Evolutionary conservation across 2,113 vertebrate species (phyloP), one percentile per base, ranked within the genome.

Genomic region (Rhinopomastus cyanomelas): DNA sequence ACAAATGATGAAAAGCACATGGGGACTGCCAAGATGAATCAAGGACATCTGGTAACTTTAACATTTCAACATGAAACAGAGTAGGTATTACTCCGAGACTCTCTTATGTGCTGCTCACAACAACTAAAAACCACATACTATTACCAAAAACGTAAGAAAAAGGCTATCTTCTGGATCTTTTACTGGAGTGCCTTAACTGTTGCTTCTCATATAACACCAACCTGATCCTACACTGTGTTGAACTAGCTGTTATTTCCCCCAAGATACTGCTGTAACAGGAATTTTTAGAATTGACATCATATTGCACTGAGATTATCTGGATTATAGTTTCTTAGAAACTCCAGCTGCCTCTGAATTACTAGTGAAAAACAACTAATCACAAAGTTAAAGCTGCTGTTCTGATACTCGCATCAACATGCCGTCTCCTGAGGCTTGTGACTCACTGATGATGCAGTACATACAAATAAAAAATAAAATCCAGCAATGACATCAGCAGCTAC

Each of bases 41-140:
- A 91, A 94, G 84, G 92, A 87, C 48, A 93, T 86, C 79, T 96
- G 95, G 75, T 96, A 77, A 95, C 60, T 95, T 91, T 68, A 97
- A 81, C 66, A 89, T 88, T 91, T 85, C 67, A 92, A 5, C 46
- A 72, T 29, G 86, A 88, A 86, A 19, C 59, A 57, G 85, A 69
- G 53, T 51, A 90, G 86, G 83, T 95, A 90, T 79, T 69, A 34
- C 51, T 73, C 57, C 81, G 60, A 85, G 66, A 87, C 55, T 51
- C 20, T 85, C 67, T 56, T 27, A 52, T 8, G 56, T n/a, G 59
- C 49, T 73, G 27, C 11, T 69, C 37, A 69, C 77, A 88, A 42
- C 36, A 64, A 56, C 30, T 37, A 11, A 55, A 80, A 79, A 56
- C 49, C 16, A 75, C 2, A 48, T 2, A 16, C 5, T 10, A 39